A percentile compares a stretch with the other conserved stretches of the same genome.
These are phyloP conservation scores for Willowsia nigromaculata DNA, from an alignment of 2,888 invertebrate species.

Conservation along the genomic window DNA sequence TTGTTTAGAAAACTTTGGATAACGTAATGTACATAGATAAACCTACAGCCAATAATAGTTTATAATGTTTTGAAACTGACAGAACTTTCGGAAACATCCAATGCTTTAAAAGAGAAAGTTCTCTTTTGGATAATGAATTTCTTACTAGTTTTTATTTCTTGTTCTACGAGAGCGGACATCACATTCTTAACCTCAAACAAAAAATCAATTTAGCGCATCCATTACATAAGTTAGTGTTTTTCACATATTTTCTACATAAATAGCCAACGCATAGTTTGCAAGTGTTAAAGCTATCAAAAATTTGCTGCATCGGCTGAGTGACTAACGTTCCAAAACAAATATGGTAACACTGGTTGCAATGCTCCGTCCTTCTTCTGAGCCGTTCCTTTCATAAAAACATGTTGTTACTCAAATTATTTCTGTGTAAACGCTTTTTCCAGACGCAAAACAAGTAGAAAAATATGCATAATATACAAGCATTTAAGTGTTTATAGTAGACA, in stretches of 20 bases:
- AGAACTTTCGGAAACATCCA: background rate
- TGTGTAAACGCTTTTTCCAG: too few species aligned
- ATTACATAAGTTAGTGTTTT: constrained; percentile 30
- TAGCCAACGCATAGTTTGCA: background rate
- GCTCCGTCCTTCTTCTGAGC: too few species aligned
- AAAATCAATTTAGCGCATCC: constrained; percentile 61
- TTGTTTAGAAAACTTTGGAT: constrained; percentile 23
- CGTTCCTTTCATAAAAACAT: too few species aligned
- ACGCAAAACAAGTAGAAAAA: too few species aligned
- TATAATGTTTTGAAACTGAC: background rate
- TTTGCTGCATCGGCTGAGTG: too few species aligned
- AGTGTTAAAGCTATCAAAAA: too few species aligned
- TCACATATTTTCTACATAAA: background rate
- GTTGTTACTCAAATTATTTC: too few species aligned
- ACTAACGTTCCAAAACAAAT: too few species aligned
- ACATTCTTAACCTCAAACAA: constrained; percentile 41
- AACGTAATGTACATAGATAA: background rate
- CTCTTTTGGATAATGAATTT: background rate
- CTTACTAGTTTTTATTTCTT: background rate
- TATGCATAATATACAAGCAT: too few species aligned
- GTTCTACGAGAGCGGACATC: background rate
- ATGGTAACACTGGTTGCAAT: too few species aligned
- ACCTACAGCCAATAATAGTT: background rate
- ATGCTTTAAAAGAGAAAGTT: background rate
- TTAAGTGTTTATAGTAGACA: too few species aligned